phyloP scores from a whole-genome alignment of 1,140 invertebrate species.

The Drosophila guanche region DNA sequence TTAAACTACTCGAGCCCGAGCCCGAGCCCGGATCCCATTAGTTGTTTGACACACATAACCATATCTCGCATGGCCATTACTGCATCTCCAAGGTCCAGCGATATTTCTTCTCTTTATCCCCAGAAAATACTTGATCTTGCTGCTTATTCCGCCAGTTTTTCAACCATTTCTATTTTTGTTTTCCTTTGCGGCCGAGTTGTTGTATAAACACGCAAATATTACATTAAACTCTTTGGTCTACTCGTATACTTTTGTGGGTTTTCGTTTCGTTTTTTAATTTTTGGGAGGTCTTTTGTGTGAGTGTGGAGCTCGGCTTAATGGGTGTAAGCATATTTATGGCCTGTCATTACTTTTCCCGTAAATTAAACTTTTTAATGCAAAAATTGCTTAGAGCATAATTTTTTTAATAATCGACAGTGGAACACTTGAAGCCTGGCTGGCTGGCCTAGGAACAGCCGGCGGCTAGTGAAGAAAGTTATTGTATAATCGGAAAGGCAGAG shows the following conservation, averaged over 20 bases:
- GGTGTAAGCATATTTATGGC: constrained; percentile 76
- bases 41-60: constrained; percentile 66
- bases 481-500: constrained; percentile 46
- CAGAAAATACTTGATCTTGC: constrained; percentile 11
- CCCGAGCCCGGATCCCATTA: constrained; percentile 51
- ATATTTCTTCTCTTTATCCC: constrained; percentile 21
- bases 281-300: constrained; percentile 19
- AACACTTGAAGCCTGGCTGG: no score
- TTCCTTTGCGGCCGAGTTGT: constrained; percentile 53
- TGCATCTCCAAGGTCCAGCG: constrained; percentile 39
- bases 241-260: constrained; percentile 39
- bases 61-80: constrained; percentile 2
- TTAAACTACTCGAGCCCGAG: constrained; percentile 3
- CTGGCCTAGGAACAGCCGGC: constrained; percentile 36
- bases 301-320: constrained; percentile 50
- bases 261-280: constrained; percentile 29
- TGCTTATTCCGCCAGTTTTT: constrained; percentile 64
- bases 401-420: constrained; percentile 65
- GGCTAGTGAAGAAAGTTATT: constrained; percentile 63
- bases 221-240: constrained; percentile 64
- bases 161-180: constrained; percentile 26
- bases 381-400: constrained; percentile 72
- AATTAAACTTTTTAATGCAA: constrained; percentile 81
- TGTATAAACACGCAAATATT: constrained; percentile 79
- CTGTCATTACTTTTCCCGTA: constrained; percentile 78